Evolutionary conservation across 2,113 vertebrate species (phyloP).

Genomic region (Tautogolabrus adspersus): DNA sequence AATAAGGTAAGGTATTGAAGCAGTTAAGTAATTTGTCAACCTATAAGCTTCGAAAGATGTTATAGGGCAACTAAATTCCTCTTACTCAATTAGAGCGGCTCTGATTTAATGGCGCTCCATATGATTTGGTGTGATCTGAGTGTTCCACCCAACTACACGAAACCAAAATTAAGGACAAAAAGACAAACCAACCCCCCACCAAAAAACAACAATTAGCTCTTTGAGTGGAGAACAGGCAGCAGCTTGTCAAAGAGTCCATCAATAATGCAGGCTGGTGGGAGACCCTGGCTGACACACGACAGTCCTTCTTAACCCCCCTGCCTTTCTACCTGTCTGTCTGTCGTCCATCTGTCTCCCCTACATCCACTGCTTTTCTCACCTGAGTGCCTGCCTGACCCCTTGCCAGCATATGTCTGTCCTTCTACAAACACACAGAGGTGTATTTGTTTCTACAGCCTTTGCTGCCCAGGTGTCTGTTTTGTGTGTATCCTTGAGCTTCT

Average conservation of each 20-base stretch:
- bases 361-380: not conserved
- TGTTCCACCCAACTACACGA: not conserved
- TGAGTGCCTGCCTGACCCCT: slow-evolving; percentile 21
- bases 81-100: too few species aligned
- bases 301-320: slow-evolving; percentile 43
- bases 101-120: not conserved
- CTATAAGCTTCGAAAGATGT: too few species aligned
- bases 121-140: not conserved
- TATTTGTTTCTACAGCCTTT: slow-evolving; percentile 5
- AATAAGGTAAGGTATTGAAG: too few species aligned
- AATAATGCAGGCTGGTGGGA: slow-evolving; percentile 82
- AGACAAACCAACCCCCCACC: slow-evolving; percentile 44
- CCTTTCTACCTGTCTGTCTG: slow-evolving; percentile 61
- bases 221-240: slow-evolving; percentile 52
- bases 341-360: slow-evolving; percentile 46
- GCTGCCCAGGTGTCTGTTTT: not conserved
- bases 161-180: slow-evolving; percentile 21
- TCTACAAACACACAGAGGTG: not conserved
- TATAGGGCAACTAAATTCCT: too few species aligned
- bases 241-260: slow-evolving; percentile 76
- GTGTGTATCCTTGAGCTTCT: slow-evolving; percentile 16
- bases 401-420: slow-evolving; percentile 13
- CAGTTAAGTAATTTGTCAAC: too few species aligned
- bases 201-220: slow-evolving; percentile 65
- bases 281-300: slow-evolving; percentile 62